A percentile compares a stretch with the other conserved stretches of the same genome.
Conservation (phyloP, 2,888 invertebrate species). For the Rhingia campestris region DNA sequence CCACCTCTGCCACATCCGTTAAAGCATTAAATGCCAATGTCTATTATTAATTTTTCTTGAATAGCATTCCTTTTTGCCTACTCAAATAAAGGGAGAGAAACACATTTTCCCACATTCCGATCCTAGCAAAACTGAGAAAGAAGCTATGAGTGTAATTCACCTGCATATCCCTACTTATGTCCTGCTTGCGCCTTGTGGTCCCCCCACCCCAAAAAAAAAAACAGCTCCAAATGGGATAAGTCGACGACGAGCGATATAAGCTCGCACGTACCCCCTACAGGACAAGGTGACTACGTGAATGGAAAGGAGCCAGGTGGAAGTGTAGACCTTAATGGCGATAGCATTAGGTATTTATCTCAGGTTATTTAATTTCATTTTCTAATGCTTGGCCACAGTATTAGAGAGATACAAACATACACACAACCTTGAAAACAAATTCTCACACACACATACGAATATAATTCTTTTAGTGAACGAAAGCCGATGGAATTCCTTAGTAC, state of each 20-base stretch:
- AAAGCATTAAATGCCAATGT: too few relatives aligned
- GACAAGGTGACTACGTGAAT: constrained; percentile 47
- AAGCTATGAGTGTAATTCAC: constrained; percentile 24
- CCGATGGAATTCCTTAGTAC: constrained; percentile 36
- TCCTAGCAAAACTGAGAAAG: constrained; percentile 27
- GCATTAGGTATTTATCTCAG: constrained; percentile 72
- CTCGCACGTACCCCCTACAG: constrained; percentile 22
- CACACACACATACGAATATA: neutral
- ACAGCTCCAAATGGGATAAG: constrained; percentile 17
- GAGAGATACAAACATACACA: constrained; percentile 34
- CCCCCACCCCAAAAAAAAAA: neutral
- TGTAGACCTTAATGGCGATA: constrained; percentile 63
- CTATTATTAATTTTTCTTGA: constrained; percentile 20
- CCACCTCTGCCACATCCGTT: too few relatives aligned
- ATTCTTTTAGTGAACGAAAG: neutral
- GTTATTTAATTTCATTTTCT: constrained; percentile 71
- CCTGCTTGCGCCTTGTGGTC: neutral
- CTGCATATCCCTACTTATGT: constrained; percentile 39
- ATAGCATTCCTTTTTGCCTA: neutral
- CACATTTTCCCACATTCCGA: constrained; percentile 1
- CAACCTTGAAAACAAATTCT: too few relatives aligned
- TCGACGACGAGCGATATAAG: constrained; percentile 22
- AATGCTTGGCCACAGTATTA: constrained; percentile 52
- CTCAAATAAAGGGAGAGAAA: neutral
- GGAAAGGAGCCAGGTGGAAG: constrained; percentile 64